A percentile compares a stretch with the other conserved stretches of the same genome.
Evolutionary conservation across 1,140 invertebrate species (phyloP).

Genomic region (Apis laboriosa): DNA sequence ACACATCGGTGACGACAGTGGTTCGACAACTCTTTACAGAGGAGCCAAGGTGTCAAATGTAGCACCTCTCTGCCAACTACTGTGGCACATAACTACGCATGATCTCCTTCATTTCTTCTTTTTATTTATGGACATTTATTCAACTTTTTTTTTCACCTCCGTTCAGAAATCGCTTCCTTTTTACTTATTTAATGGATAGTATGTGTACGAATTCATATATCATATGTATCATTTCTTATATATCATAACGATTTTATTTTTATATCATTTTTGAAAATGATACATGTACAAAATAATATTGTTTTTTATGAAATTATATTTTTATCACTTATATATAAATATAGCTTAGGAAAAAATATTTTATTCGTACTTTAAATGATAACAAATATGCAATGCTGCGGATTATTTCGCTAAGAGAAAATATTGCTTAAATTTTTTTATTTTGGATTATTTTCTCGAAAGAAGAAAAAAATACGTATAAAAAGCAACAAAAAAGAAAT

Average conservation of each 20-base stretch:
- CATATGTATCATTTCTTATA: background rate
- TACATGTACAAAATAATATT: too few species aligned
- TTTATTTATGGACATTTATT: slow-evolving; percentile 52
- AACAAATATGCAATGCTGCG: too few species aligned
- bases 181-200: slow-evolving; percentile 7
- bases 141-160: background rate
- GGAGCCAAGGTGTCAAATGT: slow-evolving; percentile 78
- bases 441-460: too few species aligned
- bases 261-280: background rate
- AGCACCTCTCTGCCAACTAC: slow-evolving; percentile 79
- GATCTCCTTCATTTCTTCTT: slow-evolving; percentile 61
- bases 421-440: too few species aligned
- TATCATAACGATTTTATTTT: background rate
- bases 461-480: too few species aligned
- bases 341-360: too few species aligned
- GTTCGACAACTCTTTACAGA: slow-evolving; percentile 68
- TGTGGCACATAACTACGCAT: slow-evolving; percentile 75
- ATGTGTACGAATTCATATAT: background rate
- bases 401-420: too few species aligned
- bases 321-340: too few species aligned
- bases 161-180: slow-evolving; percentile 19
- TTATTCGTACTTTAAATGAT: too few species aligned
- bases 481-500: too few species aligned
- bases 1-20: slow-evolving; percentile 59
- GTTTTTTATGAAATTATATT: background rate